phyloP scores from a whole-genome alignment of 2,797 vertebrate species.

The Pseudopleuronectes americanus region DNA sequence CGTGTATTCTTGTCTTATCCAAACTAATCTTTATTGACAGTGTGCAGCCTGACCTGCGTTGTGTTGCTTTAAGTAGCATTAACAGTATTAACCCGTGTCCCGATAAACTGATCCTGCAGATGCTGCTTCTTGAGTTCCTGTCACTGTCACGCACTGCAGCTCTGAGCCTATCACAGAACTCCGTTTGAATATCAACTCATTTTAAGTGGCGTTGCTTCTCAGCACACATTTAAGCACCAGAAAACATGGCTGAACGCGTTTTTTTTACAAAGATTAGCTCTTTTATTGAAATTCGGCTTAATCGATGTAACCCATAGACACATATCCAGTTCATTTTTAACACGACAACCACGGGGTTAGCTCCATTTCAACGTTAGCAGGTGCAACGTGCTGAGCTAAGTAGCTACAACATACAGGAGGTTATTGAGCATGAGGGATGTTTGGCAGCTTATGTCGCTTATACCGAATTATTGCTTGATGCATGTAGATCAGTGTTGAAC shows the following conservation, averaged over 20 bases:
- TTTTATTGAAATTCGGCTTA: slow-evolving; percentile 1
- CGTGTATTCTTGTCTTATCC: neutral
- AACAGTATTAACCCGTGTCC: neutral
- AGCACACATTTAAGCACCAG: fast-evolving
- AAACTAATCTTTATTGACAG: neutral
- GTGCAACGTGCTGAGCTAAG: no score
- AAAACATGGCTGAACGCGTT: fast-evolving
- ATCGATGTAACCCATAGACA: fast-evolving
- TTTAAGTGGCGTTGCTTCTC: neutral
- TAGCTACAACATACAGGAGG: no score
- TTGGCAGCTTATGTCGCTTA: neutral
- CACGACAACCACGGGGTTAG: neutral
- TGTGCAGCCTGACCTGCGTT: neutral
- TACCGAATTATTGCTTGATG: neutral
- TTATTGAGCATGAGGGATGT: fast-evolving
- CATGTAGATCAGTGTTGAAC: fast-evolving
- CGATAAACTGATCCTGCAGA: neutral
- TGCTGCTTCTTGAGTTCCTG: neutral
- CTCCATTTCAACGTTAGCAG: neutral
- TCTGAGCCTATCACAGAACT: neutral
- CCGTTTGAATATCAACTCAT: neutral
- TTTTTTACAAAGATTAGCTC: fast-evolving
- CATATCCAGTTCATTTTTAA: neutral
- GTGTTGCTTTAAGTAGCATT: neutral
- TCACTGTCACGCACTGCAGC: neutral